Evolutionary conservation across 64 coral and sea anemone genomes (phyloP).

Genomic region (Actinia tenebrosa): DNA sequence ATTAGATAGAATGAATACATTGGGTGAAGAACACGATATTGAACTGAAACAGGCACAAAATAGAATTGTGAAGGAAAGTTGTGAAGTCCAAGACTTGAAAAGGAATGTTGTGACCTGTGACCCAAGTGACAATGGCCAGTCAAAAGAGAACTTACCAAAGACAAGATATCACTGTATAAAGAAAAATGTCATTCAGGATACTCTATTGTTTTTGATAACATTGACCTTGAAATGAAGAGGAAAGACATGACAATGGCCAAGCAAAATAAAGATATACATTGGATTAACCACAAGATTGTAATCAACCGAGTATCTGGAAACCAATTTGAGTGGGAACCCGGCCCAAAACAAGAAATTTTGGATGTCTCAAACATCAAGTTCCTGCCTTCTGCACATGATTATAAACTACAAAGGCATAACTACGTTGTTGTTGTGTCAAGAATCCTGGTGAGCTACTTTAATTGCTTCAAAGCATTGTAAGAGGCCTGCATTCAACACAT

Average conservation of each 20-base stretch:
- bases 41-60: neutral
- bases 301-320: slow-evolving; percentile 44
- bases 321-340: slow-evolving; percentile 13
- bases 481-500: slow-evolving; percentile 21
- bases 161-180: neutral
- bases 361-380: slow-evolving; percentile 36
- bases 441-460: slow-evolving; percentile 19
- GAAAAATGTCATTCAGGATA: slow-evolving; percentile 22
- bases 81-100: neutral
- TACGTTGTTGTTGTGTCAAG: slow-evolving; percentile 35
- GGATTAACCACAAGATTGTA: slow-evolving; percentile 53
- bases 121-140: neutral
- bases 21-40: slow-evolving; percentile 10
- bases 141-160: slow-evolving; percentile 12
- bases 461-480: neutral
- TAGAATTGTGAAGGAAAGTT: neutral
- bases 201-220: slow-evolving; percentile 43
- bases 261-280: slow-evolving; percentile 44
- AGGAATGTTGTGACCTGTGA: neutral
- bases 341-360: slow-evolving; percentile 27
- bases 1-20: slow-evolving; percentile 1
- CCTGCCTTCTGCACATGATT: neutral
- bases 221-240: slow-evolving; percentile 29
- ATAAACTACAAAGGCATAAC: slow-evolving; percentile 11
- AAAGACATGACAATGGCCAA: slow-evolving; percentile 50